These are phyloP conservation scores for Thaumetopoea pityocampa DNA, from an alignment of 1,140 invertebrate species.

Conservation along the genomic window DNA sequence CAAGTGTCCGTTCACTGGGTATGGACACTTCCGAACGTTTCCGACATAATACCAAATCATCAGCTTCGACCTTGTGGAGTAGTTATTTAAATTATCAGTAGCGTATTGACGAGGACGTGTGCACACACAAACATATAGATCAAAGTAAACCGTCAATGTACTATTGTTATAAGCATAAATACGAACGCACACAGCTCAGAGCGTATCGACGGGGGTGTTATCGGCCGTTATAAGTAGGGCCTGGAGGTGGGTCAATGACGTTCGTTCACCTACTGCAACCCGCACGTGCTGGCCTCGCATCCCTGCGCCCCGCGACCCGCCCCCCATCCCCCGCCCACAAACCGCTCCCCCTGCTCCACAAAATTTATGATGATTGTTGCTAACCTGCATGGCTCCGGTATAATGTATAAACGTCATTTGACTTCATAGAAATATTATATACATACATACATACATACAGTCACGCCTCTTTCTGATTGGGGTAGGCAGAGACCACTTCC, in stretches of 20 bases:
- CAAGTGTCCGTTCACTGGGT: too few relatives aligned
- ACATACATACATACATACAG: too few relatives aligned
- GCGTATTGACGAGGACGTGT: constrained; percentile 4
- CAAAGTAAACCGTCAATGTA: constrained; percentile 3
- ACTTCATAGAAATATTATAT: too few relatives aligned
- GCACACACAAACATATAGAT: constrained; percentile 3
- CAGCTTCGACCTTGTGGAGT: constrained; percentile 7
- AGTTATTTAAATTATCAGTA: constrained; percentile 15
- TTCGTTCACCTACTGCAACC: constrained; percentile 63
- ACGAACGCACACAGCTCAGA: constrained; percentile 12
- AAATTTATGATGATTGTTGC: constrained; percentile 31
- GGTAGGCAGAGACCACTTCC: too few relatives aligned
- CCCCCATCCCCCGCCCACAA: constrained; percentile 8
- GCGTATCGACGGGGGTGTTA: constrained; percentile 60
- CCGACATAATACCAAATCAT: too few relatives aligned
- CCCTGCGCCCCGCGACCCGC: constrained; percentile 20
- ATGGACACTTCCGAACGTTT: too few relatives aligned
- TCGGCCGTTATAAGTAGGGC: constrained; percentile 59
- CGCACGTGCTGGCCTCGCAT: constrained; percentile 61
- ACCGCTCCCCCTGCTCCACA: constrained; percentile 10
- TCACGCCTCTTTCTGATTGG: too few relatives aligned
- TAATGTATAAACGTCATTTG: too few relatives aligned
- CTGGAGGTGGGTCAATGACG: constrained; percentile 70
- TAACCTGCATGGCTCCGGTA: too few relatives aligned
- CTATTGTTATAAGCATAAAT: constrained; percentile 10